phyloP scores from a whole-genome alignment of 2,797 vertebrate species.

The Emys orbicularis region DNA sequence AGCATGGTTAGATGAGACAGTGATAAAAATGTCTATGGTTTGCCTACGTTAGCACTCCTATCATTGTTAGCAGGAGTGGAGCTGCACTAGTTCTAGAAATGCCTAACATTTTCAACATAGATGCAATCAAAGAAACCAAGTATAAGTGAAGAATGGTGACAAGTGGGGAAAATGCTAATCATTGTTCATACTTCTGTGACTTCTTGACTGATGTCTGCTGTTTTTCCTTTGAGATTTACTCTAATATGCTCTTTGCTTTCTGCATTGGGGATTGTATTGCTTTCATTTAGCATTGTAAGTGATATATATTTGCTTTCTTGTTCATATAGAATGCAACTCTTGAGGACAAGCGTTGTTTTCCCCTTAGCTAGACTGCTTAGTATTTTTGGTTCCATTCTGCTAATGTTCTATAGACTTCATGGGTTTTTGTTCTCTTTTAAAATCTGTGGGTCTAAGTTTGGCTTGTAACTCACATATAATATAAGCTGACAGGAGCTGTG shows the following conservation, averaged over 20 bases:
- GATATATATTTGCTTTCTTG: not conserved
- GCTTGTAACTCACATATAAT: slow-evolving; percentile 16
- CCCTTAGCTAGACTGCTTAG: not conserved
- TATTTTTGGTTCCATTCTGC: slow-evolving; percentile 3
- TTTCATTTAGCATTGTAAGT: not conserved
- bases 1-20: not conserved
- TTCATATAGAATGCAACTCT: not conserved
- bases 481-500: slow-evolving; percentile 19
- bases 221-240: slow-evolving; percentile 18
- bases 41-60: not conserved
- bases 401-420: rapidly evolving
- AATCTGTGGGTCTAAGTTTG: slow-evolving; percentile 2
- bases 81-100: not conserved
- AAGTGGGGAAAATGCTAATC: not conserved
- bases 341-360: not conserved
- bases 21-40: not conserved
- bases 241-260: not conserved
- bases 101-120: not conserved
- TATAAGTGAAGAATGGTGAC: not conserved
- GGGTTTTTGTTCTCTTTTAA: not conserved
- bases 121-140: not conserved
- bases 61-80: not conserved
- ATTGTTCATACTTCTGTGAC: not conserved
- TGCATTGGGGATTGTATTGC: not conserved
- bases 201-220: not conserved